Evolutionary conservation across 2,113 vertebrate species (phyloP), one percentile per base, ranked within the genome.

Genomic region (Trochalopteron elliotii): DNA sequence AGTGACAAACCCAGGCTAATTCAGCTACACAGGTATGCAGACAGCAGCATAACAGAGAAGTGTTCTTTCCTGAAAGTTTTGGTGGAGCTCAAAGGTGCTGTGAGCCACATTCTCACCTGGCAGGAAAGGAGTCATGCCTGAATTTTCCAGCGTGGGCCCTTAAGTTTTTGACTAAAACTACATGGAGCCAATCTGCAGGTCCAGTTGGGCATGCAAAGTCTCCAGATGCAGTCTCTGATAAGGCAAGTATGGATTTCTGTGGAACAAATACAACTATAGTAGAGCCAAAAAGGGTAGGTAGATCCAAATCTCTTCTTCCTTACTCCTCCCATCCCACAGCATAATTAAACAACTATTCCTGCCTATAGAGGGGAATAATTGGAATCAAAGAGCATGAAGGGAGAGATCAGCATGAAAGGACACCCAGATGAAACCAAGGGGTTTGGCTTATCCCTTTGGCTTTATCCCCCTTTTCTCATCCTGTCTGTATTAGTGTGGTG

Each of bases 311-410:
- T 65, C 15, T 44, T 75, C 57, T 49, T 91, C 39, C 40, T 83
- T 57, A 10, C 59, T 42, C 31, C 24, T 88, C 61, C n/a, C 52
- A 56, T 52, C 44, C 63, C 28, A 60, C 25, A 47, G 25, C 39
- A 92, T 75, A 81, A 93, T 93, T 93, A 95, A 92, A 90, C 64
- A 86, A 96, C 87, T 83, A 90, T 68, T 81, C 25, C 56, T 78
- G 47, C n/a, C 31, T 57, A 19, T 57, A 90, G 88, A 93, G 28
- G 18, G 42, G 88, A 81, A 87, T 90, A 95, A 95, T 89, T 87
- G 89, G 93, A 96, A 78, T 93, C 90, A 92, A 75, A 87, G 49
- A 92, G 56, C 96, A 96, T 87, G 76, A 95, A 96, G 56, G 31
- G 37, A 86, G 27, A 94, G 71, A 94, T 85, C 70, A 90, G 75